A percentile compares a stretch with the other conserved stretches of the same genome.
Conservation (phyloP, 2,888 invertebrate species). For the Dolichomitus sp. region DNA sequence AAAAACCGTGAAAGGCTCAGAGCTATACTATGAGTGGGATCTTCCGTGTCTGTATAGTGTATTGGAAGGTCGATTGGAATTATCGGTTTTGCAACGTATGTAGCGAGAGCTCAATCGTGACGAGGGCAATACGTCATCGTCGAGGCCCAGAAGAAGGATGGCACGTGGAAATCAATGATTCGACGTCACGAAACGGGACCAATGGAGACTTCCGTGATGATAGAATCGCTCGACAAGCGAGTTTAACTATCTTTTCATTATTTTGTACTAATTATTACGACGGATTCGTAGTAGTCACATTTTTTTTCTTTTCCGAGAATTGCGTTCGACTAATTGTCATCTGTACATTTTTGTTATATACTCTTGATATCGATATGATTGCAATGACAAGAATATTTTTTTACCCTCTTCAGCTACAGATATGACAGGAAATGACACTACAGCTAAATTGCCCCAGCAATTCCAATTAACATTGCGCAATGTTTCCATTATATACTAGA, state of each 20-base stretch:
- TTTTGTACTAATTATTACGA: no score
- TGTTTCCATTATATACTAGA: no score
- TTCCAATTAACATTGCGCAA: no score
- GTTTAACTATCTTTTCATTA: not conserved
- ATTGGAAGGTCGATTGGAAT: slow-evolving; percentile 42
- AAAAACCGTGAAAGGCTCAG: slow-evolving; percentile 4
- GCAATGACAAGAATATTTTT: no score
- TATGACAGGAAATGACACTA: no score
- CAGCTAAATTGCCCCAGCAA: no score
- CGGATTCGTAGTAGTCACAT: no score
- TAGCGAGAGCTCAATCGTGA: slow-evolving; percentile 29
- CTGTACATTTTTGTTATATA: no score
- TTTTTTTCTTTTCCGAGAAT: no score
- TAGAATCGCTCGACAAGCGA: slow-evolving; percentile 1
- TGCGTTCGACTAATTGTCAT: no score
- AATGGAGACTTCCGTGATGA: slow-evolving; percentile 17
- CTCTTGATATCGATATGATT: no score
- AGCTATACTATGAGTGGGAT: not conserved
- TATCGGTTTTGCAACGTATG: slow-evolving; percentile 34
- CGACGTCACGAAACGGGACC: slow-evolving; percentile 8
- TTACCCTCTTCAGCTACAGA: no score
- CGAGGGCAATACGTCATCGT: slow-evolving; percentile 41
- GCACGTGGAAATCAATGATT: slow-evolving; percentile 22
- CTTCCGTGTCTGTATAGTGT: slow-evolving; percentile 36
- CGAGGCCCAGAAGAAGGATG: slow-evolving; percentile 21